Evolutionary conservation across 2,888 invertebrate genomes (phyloP).

Genomic region (Hyalella azteca): DNA sequence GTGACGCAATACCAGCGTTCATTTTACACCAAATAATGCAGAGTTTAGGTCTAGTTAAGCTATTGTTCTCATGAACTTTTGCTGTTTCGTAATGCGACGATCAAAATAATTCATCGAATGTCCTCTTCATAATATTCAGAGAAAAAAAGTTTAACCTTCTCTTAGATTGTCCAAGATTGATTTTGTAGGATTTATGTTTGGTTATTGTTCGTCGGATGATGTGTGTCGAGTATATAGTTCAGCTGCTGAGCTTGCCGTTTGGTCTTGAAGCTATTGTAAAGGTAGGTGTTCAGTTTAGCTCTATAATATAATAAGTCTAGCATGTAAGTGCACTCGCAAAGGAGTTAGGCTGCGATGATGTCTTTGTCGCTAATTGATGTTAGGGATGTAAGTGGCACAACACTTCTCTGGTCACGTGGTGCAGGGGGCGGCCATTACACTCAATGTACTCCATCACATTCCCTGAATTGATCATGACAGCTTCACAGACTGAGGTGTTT

Average conservation of each 20-base stretch:
- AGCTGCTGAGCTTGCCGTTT: slow-evolving; percentile 16
- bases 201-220: slow-evolving; percentile 2
- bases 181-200: slow-evolving; percentile 30
- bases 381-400: slow-evolving; percentile 36
- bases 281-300: slow-evolving; percentile 36
- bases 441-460: not conserved
- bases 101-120: slow-evolving; percentile 30
- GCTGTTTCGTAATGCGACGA: slow-evolving; percentile 15
- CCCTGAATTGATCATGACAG: too few species aligned
- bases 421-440: not conserved
- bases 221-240: slow-evolving; percentile 15
- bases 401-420: not conserved
- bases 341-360: not conserved
- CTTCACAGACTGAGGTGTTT: too few species aligned
- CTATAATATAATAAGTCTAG: slow-evolving; percentile 7
- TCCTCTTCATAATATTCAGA: not conserved
- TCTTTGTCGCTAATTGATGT: slow-evolving; percentile 9
- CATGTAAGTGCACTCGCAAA: slow-evolving; percentile 22
- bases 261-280: slow-evolving; percentile 29
- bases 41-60: slow-evolving; percentile 32
- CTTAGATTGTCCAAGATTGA: not conserved
- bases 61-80: not conserved
- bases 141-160: not conserved
- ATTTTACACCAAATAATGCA: slow-evolving; percentile 27
- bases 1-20: slow-evolving; percentile 12